Conservation (phyloP, 1,140 invertebrate species). For the Macrobrachium rosenbergii region DNA sequence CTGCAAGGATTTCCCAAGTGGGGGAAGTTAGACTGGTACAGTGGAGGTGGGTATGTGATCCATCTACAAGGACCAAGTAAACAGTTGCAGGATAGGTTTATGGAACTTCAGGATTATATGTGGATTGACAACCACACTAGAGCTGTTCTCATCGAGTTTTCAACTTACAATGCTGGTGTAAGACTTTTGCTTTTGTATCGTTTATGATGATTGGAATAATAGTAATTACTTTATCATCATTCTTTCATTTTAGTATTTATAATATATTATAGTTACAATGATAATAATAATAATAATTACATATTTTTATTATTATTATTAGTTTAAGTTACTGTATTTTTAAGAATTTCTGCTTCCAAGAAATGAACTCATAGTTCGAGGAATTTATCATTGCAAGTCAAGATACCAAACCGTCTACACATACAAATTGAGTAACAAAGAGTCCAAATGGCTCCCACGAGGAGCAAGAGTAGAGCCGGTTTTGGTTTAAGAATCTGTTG, state of each 20-base stretch:
- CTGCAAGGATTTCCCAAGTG: slow-evolving; percentile 60
- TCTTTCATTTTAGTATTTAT: not conserved
- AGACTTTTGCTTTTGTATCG: not conserved
- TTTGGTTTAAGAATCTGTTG: too few species aligned
- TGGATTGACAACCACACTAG: slow-evolving; percentile 76
- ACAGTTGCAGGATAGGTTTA: slow-evolving; percentile 69
- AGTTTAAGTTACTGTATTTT: too few species aligned
- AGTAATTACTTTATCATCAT: not conserved
- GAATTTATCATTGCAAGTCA: too few species aligned
- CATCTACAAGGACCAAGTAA: slow-evolving; percentile 70
- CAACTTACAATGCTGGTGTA: slow-evolving; percentile 75
- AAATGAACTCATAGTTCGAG: too few species aligned
- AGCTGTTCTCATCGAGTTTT: slow-evolving; percentile 76
- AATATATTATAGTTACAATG: too few species aligned
- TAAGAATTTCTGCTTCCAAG: too few species aligned
- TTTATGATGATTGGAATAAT: not conserved
- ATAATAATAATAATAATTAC: too few species aligned
- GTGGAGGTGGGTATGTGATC: slow-evolving; percentile 75
- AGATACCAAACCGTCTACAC: too few species aligned
- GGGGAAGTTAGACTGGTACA: slow-evolving; percentile 70
- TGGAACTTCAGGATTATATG: slow-evolving; percentile 69
- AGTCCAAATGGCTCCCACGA: too few species aligned
- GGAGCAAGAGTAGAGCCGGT: too few species aligned
- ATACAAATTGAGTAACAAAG: too few species aligned
- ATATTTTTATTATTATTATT: too few species aligned